phyloP scores from a whole-genome alignment of 2,113 vertebrate species.

The Petromus typicus region DNA sequence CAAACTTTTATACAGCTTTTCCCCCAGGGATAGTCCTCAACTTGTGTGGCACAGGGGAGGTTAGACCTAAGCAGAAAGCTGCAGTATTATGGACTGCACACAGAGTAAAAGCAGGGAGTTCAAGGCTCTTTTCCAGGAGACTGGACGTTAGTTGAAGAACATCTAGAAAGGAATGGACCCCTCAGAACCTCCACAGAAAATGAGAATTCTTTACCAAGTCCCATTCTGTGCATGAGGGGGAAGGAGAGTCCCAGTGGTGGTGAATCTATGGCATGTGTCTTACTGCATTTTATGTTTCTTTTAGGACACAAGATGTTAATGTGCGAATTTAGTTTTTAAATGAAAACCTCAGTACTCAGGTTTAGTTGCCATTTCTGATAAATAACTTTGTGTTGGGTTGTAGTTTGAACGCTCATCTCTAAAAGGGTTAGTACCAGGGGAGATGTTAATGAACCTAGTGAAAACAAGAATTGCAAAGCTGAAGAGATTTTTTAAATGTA shows the following conservation, averaged over 20 bases:
- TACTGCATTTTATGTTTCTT: background rate
- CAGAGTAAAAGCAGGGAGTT: background rate
- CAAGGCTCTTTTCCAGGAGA: background rate
- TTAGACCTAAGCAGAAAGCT: background rate
- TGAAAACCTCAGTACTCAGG: background rate
- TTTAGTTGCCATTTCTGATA: background rate
- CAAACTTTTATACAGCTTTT: background rate
- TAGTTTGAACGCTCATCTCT: background rate
- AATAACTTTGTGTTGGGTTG: background rate
- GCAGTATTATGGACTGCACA: background rate
- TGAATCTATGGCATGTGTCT: background rate
- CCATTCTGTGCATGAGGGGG: background rate
- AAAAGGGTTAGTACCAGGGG: background rate
- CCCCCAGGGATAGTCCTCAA: background rate
- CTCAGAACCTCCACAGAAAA: background rate
- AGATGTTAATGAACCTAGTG: background rate
- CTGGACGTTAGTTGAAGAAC: background rate
- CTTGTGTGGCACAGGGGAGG: too few species aligned
- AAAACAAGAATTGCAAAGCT: background rate
- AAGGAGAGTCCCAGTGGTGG: background rate
- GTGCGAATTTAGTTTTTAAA: background rate
- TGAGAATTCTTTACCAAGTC: background rate
- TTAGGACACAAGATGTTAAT: background rate
- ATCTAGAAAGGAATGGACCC: background rate
- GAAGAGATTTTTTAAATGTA: background rate